These are phyloP conservation scores for Syrmaticus mikado DNA, from an alignment of 2,113 vertebrate genomes.

Conservation along the genomic window DNA sequence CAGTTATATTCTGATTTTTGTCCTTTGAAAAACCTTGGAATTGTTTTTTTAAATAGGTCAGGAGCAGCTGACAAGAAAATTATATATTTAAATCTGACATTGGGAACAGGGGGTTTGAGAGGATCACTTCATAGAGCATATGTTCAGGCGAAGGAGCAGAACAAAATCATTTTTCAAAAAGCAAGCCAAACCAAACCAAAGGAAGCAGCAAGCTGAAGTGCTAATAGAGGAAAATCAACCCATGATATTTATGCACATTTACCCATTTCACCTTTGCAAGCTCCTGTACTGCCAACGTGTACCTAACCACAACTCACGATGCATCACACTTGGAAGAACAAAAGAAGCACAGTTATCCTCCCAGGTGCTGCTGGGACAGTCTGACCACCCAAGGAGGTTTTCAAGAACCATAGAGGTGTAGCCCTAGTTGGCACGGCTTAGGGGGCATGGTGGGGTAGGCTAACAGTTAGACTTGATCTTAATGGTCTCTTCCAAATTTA, in stretches of 20 bases:
- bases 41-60: background rate
- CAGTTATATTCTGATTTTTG: background rate
- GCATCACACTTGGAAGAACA: rapidly evolving
- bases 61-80: background rate
- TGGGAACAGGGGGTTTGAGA: background rate
- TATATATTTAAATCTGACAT: background rate
- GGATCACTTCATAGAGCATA: background rate
- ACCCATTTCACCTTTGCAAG: background rate
- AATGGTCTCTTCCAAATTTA: no score
- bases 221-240: background rate
- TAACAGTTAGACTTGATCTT: no score
- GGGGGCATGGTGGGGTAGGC: no score
- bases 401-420: no score
- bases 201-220: background rate
- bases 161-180: background rate
- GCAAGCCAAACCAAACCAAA: background rate
- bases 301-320: background rate
- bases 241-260: background rate
- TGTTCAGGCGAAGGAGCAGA: background rate
- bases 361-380: rapidly evolving
- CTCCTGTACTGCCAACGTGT: background rate
- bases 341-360: background rate
- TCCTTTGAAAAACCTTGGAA: background rate
- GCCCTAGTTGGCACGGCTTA: no score
- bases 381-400: background rate